A percentile compares a stretch with the other conserved stretches of the same genome.
These are phyloP conservation scores for Neosilurus hyrtlii DNA, from an alignment of 2,797 vertebrate genomes.

Conservation along the genomic window DNA sequence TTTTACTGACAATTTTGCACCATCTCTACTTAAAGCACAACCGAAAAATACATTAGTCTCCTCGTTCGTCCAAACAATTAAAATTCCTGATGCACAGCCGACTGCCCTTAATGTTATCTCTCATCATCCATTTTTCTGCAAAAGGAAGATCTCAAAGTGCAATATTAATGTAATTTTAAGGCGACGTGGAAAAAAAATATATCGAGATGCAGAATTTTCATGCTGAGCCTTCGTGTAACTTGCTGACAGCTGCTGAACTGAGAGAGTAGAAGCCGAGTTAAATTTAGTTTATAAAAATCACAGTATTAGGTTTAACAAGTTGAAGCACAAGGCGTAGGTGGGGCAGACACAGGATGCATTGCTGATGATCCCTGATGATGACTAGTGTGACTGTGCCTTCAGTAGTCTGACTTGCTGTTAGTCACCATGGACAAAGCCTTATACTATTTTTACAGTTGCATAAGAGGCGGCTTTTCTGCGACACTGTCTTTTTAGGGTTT, in stretches of 20 bases:
- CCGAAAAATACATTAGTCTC: constrained; percentile 43
- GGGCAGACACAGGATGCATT: constrained; percentile 8
- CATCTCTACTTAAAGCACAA: background rate
- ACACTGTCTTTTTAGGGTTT: background rate
- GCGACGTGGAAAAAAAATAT: background rate
- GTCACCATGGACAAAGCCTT: constrained; percentile 5
- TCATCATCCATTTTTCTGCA: background rate
- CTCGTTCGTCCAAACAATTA: constrained; percentile 39
- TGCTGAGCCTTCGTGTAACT: background rate
- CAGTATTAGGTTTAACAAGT: background rate
- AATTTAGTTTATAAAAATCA: constrained; percentile 15
- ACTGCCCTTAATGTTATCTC: constrained; percentile 23
- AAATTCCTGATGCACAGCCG: constrained; percentile 18
- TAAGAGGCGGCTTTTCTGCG: background rate
- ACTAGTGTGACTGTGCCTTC: constrained; percentile 1
- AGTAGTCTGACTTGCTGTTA: constrained; percentile 7
- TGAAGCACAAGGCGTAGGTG: constrained; percentile 5
- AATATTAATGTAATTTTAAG: constrained; percentile 1
- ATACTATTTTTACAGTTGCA: constrained; percentile 6
- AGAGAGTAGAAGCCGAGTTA: background rate
- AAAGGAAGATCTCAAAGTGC: constrained; percentile 3
- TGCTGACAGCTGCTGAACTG: background rate
- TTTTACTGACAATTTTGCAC: background rate
- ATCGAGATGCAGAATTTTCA: background rate
- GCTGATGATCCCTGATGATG: constrained; percentile 5